A percentile compares a stretch with the other conserved stretches of the same genome.
These are phyloP conservation scores for Zosterops japonicus DNA, from an alignment of 2,113 vertebrate species.

Conservation along the genomic window DNA sequence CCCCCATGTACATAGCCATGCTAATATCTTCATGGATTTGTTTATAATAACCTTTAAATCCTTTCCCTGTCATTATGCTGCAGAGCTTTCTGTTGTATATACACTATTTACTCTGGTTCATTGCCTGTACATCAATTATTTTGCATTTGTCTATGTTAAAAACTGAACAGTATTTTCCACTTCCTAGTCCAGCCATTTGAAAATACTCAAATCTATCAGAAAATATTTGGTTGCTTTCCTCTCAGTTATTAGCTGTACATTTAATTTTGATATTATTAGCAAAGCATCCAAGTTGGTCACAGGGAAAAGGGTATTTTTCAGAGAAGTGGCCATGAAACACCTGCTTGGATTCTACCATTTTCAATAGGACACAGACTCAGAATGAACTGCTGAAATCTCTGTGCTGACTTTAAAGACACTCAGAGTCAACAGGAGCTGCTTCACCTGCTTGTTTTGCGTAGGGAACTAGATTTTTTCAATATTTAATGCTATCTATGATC, in stretches of 20 bases:
- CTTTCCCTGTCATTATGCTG: conserved; percentile 22
- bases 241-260: not conserved
- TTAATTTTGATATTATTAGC: not conserved
- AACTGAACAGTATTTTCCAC: conserved; percentile 26
- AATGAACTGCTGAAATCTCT: not conserved
- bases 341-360: not conserved
- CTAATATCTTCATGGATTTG: conserved; percentile 53
- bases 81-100: conserved; percentile 5
- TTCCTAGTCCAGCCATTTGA: not conserved
- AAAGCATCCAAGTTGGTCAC: not conserved
- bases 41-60: conserved; percentile 56
- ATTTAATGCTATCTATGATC: not conserved
- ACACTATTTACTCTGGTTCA: conserved; percentile 15
- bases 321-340: not conserved
- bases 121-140: conserved; percentile 43
- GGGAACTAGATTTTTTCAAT: not conserved
- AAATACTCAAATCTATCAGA: not conserved
- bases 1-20: not conserved
- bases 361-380: not conserved
- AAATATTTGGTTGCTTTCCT: not conserved
- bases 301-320: not conserved
- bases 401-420: not conserved
- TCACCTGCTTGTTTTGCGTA: not conserved
- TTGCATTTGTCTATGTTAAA: conserved; percentile 46
- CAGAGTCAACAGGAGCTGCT: not conserved